Evolutionary conservation across 2,888 invertebrate genomes (phyloP).

Genomic region (Neocrepidodera transversa): DNA sequence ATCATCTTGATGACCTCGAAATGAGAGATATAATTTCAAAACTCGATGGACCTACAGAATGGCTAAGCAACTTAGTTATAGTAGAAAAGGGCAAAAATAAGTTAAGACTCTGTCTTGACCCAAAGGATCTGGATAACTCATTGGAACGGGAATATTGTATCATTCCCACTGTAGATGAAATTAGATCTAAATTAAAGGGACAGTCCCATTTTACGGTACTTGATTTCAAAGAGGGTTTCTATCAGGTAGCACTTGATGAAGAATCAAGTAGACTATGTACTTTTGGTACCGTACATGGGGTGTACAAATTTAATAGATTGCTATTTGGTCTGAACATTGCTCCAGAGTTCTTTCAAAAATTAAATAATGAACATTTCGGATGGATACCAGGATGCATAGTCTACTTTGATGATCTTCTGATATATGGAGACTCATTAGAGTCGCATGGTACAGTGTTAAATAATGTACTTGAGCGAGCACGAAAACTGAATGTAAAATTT

Average conservation of each 20-base stretch:
- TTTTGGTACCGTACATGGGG: conserved; percentile 41
- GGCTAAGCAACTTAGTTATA: conserved; percentile 33
- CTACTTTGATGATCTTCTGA: conserved; percentile 42
- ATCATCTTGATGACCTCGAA: conserved; percentile 24
- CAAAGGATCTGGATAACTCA: conserved; percentile 30
- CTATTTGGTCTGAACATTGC: conserved; percentile 43
- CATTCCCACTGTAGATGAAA: conserved; percentile 41
- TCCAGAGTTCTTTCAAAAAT: conserved; percentile 45
- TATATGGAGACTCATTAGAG: conserved; percentile 39
- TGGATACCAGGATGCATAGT: too few relatives aligned
- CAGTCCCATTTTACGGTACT: conserved; percentile 43
- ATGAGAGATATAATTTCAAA: conserved; percentile 34
- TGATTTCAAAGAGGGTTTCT: too few relatives aligned
- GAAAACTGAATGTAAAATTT: conserved; percentile 26
- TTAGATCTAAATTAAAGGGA: conserved; percentile 36
- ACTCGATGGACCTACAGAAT: conserved; percentile 34
- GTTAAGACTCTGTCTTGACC: conserved; percentile 32
- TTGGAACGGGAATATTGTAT: conserved; percentile 29
- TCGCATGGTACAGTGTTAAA: conserved; percentile 39
- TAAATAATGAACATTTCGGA: conserved; percentile 41
- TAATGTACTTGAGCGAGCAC: conserved; percentile 37
- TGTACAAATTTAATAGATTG: conserved; percentile 37
- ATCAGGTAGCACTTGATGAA: too few relatives aligned
- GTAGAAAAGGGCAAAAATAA: conserved; percentile 29
- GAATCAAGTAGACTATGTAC: conserved; percentile 29